Percentiles rank a stretch among this genome's conserved stretches.
Evolutionary conservation across 23 tunicate genomes (phyloP).

Genomic region (Oikopleura dioica): DNA sequence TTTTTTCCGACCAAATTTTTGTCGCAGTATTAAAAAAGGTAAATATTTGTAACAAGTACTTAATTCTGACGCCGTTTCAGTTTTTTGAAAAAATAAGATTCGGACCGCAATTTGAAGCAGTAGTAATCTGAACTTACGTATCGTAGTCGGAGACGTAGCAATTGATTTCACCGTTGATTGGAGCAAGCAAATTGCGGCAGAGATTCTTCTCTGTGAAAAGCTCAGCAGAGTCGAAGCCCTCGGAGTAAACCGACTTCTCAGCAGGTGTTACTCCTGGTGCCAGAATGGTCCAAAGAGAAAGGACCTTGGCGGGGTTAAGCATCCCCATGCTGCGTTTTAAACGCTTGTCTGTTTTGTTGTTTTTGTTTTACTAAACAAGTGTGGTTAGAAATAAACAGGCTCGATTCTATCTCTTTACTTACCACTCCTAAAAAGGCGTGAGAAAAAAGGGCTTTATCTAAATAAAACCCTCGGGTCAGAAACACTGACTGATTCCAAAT

Average conservation of each 20-base stretch:
- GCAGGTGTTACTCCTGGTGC: constrained; percentile 7
- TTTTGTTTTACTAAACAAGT: not conserved
- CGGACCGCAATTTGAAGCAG: not conserved
- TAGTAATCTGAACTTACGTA: not conserved
- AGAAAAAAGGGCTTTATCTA: not conserved
- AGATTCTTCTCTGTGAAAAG: not conserved
- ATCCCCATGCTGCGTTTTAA: constrained; percentile 14
- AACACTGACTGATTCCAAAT: no score
- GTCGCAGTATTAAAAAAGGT: no score
- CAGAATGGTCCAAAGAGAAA: not conserved
- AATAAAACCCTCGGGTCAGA: not conserved
- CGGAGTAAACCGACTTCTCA: no score
- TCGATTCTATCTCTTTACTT: not conserved
- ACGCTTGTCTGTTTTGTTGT: no score
- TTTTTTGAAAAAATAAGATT: not conserved
- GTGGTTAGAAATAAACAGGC: not conserved
- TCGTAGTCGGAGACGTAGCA: constrained; percentile 7
- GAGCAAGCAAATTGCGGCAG: not conserved
- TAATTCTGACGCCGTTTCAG: no score
- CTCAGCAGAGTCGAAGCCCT: not conserved
- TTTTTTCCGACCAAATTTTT: not conserved
- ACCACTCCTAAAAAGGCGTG: not conserved
- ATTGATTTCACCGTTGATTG: constrained; percentile 2
- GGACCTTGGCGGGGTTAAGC: not conserved
- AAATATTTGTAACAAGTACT: no score